Evolutionary conservation across 2,113 vertebrate species (phyloP).

Genomic region (Leptobrachium ailaonicum): DNA sequence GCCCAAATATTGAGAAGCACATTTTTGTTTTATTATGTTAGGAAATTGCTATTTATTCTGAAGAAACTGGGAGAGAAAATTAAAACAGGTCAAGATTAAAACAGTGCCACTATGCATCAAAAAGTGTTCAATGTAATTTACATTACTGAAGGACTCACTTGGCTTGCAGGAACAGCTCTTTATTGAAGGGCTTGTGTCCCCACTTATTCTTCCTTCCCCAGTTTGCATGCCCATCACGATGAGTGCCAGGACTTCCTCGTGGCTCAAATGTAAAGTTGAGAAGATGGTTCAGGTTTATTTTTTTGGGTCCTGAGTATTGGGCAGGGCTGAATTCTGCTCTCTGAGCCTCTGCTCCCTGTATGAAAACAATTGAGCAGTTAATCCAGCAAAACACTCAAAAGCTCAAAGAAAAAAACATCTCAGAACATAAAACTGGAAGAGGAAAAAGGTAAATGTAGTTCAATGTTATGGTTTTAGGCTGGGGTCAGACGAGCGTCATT

Average conservation of each 20-base stretch:
- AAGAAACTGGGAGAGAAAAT: too few species aligned
- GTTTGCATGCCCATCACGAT: slow-evolving; percentile 80
- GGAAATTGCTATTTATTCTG: too few species aligned
- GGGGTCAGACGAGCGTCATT: too few species aligned
- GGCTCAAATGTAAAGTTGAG: slow-evolving; percentile 98
- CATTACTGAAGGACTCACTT: slow-evolving; percentile 78
- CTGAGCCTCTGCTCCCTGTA: slow-evolving; percentile 92
- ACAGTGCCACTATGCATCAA: too few species aligned
- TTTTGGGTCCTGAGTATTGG: slow-evolving; percentile 96
- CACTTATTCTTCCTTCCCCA: slow-evolving; percentile 97
- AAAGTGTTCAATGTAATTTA: background rate
- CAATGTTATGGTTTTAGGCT: too few species aligned
- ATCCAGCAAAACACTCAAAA: too few species aligned
- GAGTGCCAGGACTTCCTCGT: slow-evolving; percentile 77
- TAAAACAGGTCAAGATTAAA: too few species aligned
- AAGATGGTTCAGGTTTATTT: slow-evolving; percentile 97
- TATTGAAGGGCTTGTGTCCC: slow-evolving; percentile 98
- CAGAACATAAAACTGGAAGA: too few species aligned
- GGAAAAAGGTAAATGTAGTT: too few species aligned
- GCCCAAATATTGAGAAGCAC: too few species aligned
- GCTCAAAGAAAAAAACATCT: too few species aligned
- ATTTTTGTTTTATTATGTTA: too few species aligned
- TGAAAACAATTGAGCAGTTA: slow-evolving; percentile 5
- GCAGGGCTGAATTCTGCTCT: slow-evolving; percentile 98
- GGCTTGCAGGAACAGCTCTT: slow-evolving; percentile 97